phyloP scores from a whole-genome alignment of 2,888 invertebrate genomes.

The Leucozona laternaria region DNA sequence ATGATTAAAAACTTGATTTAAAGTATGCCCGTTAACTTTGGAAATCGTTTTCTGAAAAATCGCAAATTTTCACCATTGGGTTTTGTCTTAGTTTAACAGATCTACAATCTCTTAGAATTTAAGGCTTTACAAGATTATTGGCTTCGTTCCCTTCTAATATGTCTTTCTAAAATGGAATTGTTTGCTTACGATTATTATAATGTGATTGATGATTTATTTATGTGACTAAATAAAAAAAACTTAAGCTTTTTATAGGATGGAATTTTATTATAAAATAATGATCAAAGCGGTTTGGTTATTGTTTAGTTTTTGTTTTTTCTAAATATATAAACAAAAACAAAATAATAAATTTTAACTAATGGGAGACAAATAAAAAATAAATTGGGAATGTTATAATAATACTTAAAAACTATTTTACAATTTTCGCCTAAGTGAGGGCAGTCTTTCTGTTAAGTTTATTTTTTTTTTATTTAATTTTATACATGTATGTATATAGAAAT shows the following conservation, averaged over 20 bases:
- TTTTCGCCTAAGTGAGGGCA: slow-evolving; percentile 74
- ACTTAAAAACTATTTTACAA: slow-evolving; percentile 72
- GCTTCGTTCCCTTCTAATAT: slow-evolving; percentile 28
- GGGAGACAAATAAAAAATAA: slow-evolving; percentile 4
- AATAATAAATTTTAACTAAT: slow-evolving; percentile 23
- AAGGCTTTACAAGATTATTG: background rate
- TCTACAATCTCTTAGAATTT: background rate
- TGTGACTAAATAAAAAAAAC: background rate
- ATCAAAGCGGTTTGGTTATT: slow-evolving; percentile 1
- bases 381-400: slow-evolving; percentile 48
- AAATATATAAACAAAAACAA: background rate
- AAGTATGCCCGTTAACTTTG: too few relatives aligned
- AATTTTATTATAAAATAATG: slow-evolving; percentile 2
- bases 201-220: background rate
- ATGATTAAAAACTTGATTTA: too few relatives aligned
- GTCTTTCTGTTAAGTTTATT: slow-evolving; percentile 75
- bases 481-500: slow-evolving; percentile 24
- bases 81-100: background rate
- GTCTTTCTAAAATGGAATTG: background rate
- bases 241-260: slow-evolving; percentile 15
- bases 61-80: background rate
- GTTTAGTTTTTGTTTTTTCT: background rate
- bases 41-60: too few relatives aligned
- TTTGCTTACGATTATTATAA: too few relatives aligned
- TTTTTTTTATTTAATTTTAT: slow-evolving; percentile 42